phyloP scores from a whole-genome alignment of 2,797 vertebrate species.

The Sebastolobus alascanus region DNA sequence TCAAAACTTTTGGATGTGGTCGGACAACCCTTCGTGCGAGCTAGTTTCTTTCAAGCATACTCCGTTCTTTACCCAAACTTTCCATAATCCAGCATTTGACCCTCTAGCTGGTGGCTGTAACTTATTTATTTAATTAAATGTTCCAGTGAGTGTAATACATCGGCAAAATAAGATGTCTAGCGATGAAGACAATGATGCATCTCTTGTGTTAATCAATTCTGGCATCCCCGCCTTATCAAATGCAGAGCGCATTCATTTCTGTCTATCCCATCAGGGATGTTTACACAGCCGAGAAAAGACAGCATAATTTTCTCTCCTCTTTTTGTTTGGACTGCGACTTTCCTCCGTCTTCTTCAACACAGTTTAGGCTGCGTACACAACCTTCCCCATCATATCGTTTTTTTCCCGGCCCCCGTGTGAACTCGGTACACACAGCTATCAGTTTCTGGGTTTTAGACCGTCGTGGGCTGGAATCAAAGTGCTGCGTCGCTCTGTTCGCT shows the following conservation, averaged over 20 bases:
- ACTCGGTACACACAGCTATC: conserved; percentile 54
- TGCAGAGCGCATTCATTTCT: conserved; percentile 9
- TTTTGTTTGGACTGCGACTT: conserved; percentile 3
- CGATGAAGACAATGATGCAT: conserved; percentile 31
- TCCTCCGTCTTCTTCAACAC: conserved; percentile 12
- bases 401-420: conserved; percentile 37
- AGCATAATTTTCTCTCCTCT: conserved; percentile 17
- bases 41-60: neutral
- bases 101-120: neutral
- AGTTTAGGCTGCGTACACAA: conserved; percentile 22
- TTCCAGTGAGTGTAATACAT: neutral
- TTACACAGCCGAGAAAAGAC: conserved; percentile 34
- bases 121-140: conserved; percentile 8
- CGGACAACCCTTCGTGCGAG: neutral
- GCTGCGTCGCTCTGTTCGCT: conserved; percentile 60
- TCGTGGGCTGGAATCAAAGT: conserved; percentile 66
- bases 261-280: conserved; percentile 30
- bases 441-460: conserved; percentile 57
- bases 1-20: neutral
- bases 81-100: conserved; percentile 3
- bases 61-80: neutral
- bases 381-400: conserved; percentile 41
- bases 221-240: conserved; percentile 20
- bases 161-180: conserved; percentile 3
- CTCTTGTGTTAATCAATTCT: conserved; percentile 35